Evolutionary conservation across 2,888 invertebrate genomes (phyloP).

Genomic region (Adelphocoris suturalis): DNA sequence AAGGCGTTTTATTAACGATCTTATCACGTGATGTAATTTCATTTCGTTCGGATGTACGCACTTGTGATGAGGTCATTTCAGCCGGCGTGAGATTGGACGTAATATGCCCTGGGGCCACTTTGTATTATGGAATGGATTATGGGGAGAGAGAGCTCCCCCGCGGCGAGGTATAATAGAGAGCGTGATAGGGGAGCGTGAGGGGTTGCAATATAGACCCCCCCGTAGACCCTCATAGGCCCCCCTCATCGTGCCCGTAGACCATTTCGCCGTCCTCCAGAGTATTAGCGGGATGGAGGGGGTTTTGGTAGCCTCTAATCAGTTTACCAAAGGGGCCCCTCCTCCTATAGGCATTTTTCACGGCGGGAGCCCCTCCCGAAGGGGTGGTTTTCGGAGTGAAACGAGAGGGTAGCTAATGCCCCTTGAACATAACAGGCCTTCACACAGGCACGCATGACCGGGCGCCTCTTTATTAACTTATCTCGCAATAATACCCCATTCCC

Average conservation of each 20-base stretch:
- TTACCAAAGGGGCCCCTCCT: constrained; percentile 60
- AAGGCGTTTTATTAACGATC: constrained; percentile 54
- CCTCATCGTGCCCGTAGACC: constrained; percentile 31
- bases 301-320: constrained; percentile 75
- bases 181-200: background rate
- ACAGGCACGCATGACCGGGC: constrained; percentile 39
- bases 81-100: constrained; percentile 53
- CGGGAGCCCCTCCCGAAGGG: background rate
- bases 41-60: constrained; percentile 42
- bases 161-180: constrained; percentile 20
- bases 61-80: constrained; percentile 44
- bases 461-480: constrained; percentile 54
- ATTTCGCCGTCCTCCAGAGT: constrained; percentile 71
- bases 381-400: constrained; percentile 8
- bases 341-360: constrained; percentile 76
- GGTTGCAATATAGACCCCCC: constrained; percentile 68
- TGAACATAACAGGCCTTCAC: constrained; percentile 49
- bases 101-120: constrained; percentile 37
- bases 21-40: constrained; percentile 54
- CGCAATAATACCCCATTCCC: constrained; percentile 22
- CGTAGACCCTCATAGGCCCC: constrained; percentile 25
- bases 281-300: constrained; percentile 31
- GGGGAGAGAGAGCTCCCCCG: background rate
- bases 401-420: constrained; percentile 48
- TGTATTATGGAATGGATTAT: constrained; percentile 41